A percentile compares a stretch with the other conserved stretches of the same genome.
Evolutionary conservation across 2,113 vertebrate genomes (phyloP).

Genomic region (Podarcis raffonei): DNA sequence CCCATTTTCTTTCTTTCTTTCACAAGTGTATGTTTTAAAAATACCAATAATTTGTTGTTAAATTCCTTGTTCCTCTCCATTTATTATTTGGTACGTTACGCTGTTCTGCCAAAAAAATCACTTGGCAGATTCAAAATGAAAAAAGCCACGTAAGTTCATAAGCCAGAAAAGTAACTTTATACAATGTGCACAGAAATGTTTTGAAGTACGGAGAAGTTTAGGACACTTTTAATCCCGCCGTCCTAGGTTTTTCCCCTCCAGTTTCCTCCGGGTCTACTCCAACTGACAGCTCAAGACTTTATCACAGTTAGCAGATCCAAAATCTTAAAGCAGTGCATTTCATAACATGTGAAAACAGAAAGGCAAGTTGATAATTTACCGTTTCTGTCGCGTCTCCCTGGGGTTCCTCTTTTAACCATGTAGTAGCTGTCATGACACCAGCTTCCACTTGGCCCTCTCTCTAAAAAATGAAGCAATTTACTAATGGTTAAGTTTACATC

Average conservation of each 20-base stretch:
- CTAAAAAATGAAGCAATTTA: conserved; percentile 65
- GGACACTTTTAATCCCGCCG: background rate
- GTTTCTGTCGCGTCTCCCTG: conserved; percentile 38
- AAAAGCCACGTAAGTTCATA: background rate
- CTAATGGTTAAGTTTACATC: background rate
- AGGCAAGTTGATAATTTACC: conserved; percentile 74
- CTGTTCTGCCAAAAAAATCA: background rate
- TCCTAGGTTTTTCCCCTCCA: background rate
- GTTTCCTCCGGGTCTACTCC: background rate
- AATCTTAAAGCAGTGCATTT: background rate
- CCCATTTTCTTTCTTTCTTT: background rate
- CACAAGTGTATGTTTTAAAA: background rate
- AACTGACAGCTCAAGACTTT: background rate
- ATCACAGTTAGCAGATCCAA: background rate
- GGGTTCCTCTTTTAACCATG: conserved; percentile 75
- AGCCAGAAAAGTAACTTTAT: background rate
- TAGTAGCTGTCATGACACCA: conserved; percentile 85
- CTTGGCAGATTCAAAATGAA: background rate
- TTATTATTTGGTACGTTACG: background rate
- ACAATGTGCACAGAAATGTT: background rate
- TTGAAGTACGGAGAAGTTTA: background rate
- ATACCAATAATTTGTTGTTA: background rate
- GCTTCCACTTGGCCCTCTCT: conserved; percentile 92
- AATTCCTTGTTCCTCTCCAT: background rate
- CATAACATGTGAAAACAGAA: background rate